Percentiles rank a stretch among this genome's conserved stretches.
phyloP scores from a whole-genome alignment of 23 tunicate species.

The Botrylloides violaceus region DNA sequence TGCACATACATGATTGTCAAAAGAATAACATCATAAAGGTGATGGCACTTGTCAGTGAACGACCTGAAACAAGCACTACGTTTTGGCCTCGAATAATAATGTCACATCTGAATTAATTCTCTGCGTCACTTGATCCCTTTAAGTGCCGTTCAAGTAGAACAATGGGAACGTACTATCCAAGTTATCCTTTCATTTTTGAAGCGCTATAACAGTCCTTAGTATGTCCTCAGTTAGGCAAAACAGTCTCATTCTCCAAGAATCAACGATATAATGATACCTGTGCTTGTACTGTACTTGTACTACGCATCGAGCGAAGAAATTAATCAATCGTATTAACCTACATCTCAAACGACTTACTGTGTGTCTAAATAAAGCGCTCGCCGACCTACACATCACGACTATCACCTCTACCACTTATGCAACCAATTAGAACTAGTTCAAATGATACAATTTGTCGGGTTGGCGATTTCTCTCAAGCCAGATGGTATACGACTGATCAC shows the following conservation, averaged over 20 bases:
- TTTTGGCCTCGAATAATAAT: background rate
- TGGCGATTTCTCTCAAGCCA: background rate
- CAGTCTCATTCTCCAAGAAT: background rate
- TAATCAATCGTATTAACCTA: background rate
- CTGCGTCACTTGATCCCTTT: slow-evolving; percentile 6
- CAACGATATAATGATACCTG: background rate
- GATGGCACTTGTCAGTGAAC: background rate
- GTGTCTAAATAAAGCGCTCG: background rate
- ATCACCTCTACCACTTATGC: background rate
- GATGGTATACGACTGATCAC: background rate
- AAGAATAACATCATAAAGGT: background rate
- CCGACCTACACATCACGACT: background rate
- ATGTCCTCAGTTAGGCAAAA: background rate
- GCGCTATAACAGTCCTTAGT: background rate
- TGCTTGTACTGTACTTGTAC: background rate
- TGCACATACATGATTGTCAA: background rate
- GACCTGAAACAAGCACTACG: background rate
- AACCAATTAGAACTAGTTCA: background rate
- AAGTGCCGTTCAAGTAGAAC: slow-evolving; percentile 22
- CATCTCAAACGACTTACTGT: background rate
- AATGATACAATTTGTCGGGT: background rate
- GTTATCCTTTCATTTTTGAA: background rate
- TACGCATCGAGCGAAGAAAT: background rate
- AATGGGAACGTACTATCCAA: slow-evolving; percentile 3
- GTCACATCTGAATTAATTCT: slow-evolving; percentile 16